Evolutionary conservation across 2,888 invertebrate species (phyloP), one percentile per base, ranked within the genome.

Genomic region (Idaea biselata): DNA sequence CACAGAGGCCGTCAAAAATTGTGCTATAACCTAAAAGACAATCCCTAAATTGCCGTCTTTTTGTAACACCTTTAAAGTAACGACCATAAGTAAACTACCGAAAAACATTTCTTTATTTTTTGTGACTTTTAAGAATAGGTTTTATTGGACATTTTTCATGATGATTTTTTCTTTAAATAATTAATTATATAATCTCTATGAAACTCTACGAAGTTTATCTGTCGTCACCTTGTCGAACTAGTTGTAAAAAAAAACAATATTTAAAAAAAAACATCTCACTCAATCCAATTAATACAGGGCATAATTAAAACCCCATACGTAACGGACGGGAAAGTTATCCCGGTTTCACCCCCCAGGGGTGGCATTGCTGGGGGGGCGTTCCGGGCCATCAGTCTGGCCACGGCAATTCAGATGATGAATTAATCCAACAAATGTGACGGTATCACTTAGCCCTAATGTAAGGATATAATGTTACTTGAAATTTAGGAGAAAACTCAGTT

Each of bases 381-480:
- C 86, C 88, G 87, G 87, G 79, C 91, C 92, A 91, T 91, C 92
- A 91, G 90, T 89, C 89, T 91, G 91, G 92, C 91, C 92, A 89
- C 89, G 91, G 93, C 93, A 91, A 92, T 93, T 90, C 91, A 84
- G 92, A 92, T 92, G 92, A 92, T 92, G 92, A 92, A 92, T 92
- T 92, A 92, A 92, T 92, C 92, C 89, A 89, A 88, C 91, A 92
- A 92, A 92, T 91, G 92, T 92, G 92, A 90, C 91, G 91, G 86
- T 89, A 92, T 92, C 92, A 91, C 92, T 92, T 92, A 91, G 92
- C 91, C 87, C 89, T 92, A 92, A 92, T 92, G 92, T 88, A 91
- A 83, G 91, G 91, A 86, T 92, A 90, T 92, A 91, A 92, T 89
- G 89, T 92, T 91, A 91, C 91, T 81, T 81, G 85, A 88, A 87